Base-by-base conservation (phyloP, 2,888 invertebrate genomes). In the Mayetiola destructor region DNA sequence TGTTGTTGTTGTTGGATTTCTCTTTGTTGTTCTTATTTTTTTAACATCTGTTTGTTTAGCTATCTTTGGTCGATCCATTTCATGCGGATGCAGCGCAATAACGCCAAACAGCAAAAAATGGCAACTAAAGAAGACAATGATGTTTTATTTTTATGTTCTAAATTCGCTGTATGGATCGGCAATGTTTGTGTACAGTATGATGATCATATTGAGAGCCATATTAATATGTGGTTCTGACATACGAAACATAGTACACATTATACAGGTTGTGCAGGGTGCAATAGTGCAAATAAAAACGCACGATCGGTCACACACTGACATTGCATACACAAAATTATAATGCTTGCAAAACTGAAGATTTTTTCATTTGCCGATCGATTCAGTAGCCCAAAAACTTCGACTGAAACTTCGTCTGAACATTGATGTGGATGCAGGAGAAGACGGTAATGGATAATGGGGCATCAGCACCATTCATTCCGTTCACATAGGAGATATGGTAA, bases 221-320 rank as follows among this genome's bases (percentile, higher is more conserved):
- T 20, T 40, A n/a, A 8, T 40, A 23, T 40, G 40, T 40, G 40
- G 40, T 14, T 40, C 21, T 21, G 40, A 40, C 40, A 40, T 40
- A 20, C n/a, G n/a, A n/a, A 21, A 21, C 40, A 39, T 39, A 20
- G 5, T 16, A 10, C n/a, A n/a, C n/a, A n/a, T n/a, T 39, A n/a
- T 21, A 40, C 40, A 40, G 40, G 40, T 40, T 21, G 40, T 40
- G 40, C 39, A 21, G 32, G 10, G 32, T 32, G 32, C 32, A 32
- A 32, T 10, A 40, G 40, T 40, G 40, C 40, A 40, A 40, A 40
- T 40, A 23, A 21, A 40, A 40, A 40, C 40, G 40, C 40, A 40
- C 40, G 40, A 40, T 40, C 40, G 40, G 40, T 40, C 40, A 40
- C 40, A 40, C 40, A 40, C 40, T 40, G 40, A 21, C 40, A 9